Percentiles rank a stretch among this genome's conserved stretches.
Conservation (phyloP, 1,140 invertebrate genomes). For the Diabrotica virgifera region DNA sequence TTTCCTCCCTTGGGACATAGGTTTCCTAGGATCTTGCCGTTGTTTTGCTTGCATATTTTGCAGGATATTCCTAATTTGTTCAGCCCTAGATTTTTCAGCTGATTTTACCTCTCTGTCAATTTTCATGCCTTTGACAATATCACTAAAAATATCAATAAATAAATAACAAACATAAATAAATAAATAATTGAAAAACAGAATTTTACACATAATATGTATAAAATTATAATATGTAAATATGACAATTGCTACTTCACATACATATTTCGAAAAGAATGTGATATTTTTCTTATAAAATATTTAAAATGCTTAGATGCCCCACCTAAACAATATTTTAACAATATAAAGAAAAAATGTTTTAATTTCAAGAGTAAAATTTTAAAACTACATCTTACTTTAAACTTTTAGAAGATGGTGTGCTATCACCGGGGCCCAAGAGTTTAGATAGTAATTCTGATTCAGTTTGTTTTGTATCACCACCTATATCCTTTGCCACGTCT, state of each 20-base stretch:
- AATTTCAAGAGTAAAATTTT: too few relatives aligned
- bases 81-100: constrained; percentile 31
- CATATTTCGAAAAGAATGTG: too few relatives aligned
- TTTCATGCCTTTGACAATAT: constrained; percentile 71
- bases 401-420: constrained; percentile 7
- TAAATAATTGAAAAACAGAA: background rate
- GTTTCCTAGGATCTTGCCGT: constrained; percentile 9
- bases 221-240: too few relatives aligned
- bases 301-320: too few relatives aligned
- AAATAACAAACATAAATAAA: constrained; percentile 12
- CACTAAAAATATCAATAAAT: constrained; percentile 50
- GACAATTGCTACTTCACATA: too few relatives aligned
- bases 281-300: too few relatives aligned
- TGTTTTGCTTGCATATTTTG: constrained; percentile 18
- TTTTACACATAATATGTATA: background rate
- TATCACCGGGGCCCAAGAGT: constrained; percentile 48
- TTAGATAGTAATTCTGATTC: constrained; percentile 73
- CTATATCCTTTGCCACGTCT: constrained; percentile 62
- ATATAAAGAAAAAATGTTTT: too few relatives aligned
- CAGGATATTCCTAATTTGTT: constrained; percentile 40
- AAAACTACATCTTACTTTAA: constrained; percentile 1
- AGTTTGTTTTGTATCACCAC: constrained; percentile 64
- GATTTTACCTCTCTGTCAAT: constrained; percentile 58
- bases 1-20: background rate
- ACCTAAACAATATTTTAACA: too few relatives aligned